Base-by-base conservation (phyloP, 2,797 vertebrate species). In the Hylomyscus alleni region DNA sequence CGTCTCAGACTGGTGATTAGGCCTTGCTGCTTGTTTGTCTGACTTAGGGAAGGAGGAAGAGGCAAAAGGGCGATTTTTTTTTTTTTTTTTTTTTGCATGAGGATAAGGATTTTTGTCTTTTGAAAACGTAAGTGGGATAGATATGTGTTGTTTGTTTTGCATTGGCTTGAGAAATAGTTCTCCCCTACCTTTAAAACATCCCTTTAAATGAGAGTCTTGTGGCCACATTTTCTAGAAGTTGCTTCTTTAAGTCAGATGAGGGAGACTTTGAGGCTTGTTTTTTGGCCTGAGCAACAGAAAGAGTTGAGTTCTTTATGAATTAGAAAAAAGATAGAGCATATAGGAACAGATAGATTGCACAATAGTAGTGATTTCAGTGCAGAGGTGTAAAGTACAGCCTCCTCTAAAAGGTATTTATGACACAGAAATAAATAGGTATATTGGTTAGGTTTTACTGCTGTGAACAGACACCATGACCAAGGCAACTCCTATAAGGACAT, bases 61-160 rank as follows among this genome's bases (percentile, higher is more conserved):
- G 40, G 31, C 17, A 91, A 44, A 78, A 26, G 24, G 50, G n/a
- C 11, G 13, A 62, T 86, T 60, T n/a, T n/a, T n/a, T n/a, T n/a
- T n/a, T 44, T 44, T 44, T 44, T 44, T 44, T 44, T 44, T 44
- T 44, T 50, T 81, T 19, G 77, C 17, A 19, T 54, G 60, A 93
- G 58, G 88, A n/a, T 22, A 89, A n/a, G 56, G 54, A 37, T 29
- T 69, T 69, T 54, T 56, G 31, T 50, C 12, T 89, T 93, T 91
- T 93, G 81, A 88, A 60, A 94, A 50, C 65, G 12, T 40, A 86
- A 94, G 60, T 19, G 65, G 15, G 26, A 91, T 54, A 54, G 60
- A 14, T 84, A 34, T 22, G 26, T 88, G 37, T 75, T 82, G 81
- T 92, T 85, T 94, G 58, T 89, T 85, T 94, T 85, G 22, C 17